These are phyloP conservation scores for Hirtodrosophila alboralis DNA, from an alignment of 2,888 invertebrate species.

Conservation along the genomic window DNA sequence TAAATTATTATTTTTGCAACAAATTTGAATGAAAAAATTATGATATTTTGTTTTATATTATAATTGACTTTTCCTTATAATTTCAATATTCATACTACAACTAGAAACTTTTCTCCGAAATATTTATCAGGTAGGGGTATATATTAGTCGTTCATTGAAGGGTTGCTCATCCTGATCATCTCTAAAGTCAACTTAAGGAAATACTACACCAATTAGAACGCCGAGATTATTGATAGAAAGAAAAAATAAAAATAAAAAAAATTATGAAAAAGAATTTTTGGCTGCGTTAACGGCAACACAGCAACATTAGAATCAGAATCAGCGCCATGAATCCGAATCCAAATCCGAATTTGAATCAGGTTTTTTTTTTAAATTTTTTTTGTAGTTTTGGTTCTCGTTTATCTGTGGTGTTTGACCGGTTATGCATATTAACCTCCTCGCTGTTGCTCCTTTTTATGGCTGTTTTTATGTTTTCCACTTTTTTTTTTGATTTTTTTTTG, in stretches of 20 bases:
- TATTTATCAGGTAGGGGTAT: slow-evolving; percentile 24
- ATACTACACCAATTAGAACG: slow-evolving; percentile 49
- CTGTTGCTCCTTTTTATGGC: slow-evolving; percentile 66
- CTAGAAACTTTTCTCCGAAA: too few species aligned
- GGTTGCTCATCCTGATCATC: neutral
- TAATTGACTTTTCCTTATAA: too few species aligned
- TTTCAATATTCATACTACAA: too few species aligned
- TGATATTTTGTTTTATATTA: too few species aligned
- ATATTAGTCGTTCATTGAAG: neutral
- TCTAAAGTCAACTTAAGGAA: slow-evolving; percentile 55
- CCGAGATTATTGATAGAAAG: slow-evolving; percentile 4
- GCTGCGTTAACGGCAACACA: slow-evolving; percentile 12
- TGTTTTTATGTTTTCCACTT: slow-evolving; percentile 54
- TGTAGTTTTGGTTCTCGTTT: slow-evolving; percentile 62
- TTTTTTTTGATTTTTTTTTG: slow-evolving; percentile 46
- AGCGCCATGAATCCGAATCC: slow-evolving; percentile 12
- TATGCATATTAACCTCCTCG: slow-evolving; percentile 61
- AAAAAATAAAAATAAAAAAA: neutral
- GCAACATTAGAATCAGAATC: slow-evolving; percentile 20
- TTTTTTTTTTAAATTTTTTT: slow-evolving; percentile 34
- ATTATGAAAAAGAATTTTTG: slow-evolving; percentile 12
- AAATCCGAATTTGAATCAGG: slow-evolving; percentile 41
- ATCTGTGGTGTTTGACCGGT: slow-evolving; percentile 63
- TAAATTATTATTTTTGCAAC: too few species aligned
- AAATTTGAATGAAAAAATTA: too few species aligned